Base-by-base conservation (phyloP, 2,888 invertebrate species). In the Nesidiocoris tenuis region DNA sequence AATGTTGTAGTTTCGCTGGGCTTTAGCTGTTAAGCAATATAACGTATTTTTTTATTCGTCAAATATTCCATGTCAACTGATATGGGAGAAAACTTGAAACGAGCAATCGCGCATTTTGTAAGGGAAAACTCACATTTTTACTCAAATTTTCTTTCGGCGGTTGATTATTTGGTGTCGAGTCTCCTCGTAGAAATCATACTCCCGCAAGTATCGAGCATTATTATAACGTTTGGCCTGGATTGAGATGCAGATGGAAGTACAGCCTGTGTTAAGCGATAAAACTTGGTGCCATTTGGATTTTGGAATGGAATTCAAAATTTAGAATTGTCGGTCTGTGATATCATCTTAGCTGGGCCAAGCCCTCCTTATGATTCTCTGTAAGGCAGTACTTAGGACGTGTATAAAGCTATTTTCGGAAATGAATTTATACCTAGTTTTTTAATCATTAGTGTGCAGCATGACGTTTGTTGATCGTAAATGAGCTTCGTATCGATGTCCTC, bases 231-330 rank as follows among this genome's bases (percentile, higher is more conserved):
- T 39, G 39, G 12, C 39, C 39, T 3, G 12, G 39, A 39, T 7
- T 12, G 39, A 39, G 39, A 39, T 39, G 39, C 39, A 7, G 39
- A 12, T 39, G 12, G 12, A 12, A 7, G 39, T 39, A 39, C 19
- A 55, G 56, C 39, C 22, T 67, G 67, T 56, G 67, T 67, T 67
- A 16, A 67, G 55, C 67, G 22, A 67, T 55, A 66, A 67, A 67
- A 67, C 21, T 55, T 23, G 70, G 70, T 70, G 70, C 70, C 70
- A 70, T 70, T 57, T 24, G 70, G 70, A 59, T 57, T 57, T 56
- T 70, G 25, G 12, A 59, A 57, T 59, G 70, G 59, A 70, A 70
- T 70, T 70, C 59, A 70, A 70, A 70, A 70, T 70, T 70, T 59
- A 25, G 24, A 70, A 59, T 24, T 22, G 56, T 59, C 70, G 70